Evolutionary conservation across 2,797 vertebrate species (phyloP), one percentile per base, ranked within the genome.

Genomic region (Danio aesculapii): DNA sequence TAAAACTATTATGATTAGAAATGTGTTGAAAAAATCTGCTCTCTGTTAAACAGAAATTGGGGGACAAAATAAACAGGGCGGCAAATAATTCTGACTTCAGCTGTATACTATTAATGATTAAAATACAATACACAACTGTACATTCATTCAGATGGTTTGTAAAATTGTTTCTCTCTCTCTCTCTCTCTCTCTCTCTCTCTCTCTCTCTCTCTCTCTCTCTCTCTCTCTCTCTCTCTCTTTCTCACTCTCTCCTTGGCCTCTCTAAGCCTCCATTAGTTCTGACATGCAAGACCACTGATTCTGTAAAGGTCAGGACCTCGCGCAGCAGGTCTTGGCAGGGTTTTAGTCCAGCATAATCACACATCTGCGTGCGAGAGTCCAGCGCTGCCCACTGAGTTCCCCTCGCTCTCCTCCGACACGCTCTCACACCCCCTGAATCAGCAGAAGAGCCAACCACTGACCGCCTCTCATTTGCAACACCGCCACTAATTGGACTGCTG

Each of bases 281-380:
- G 95, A 96, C 95, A 94, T 92, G 92, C 87, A 94, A 91, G 95
- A 95, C 92, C 95, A 95, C 94, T 94, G 95, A 95, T 96, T 95
- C 95, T 95, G 95, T 96, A 95, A 96, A 94, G 95, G 95, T 95
- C 90, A 71, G 86, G 93, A 93, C 92, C 94, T 70, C 79, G 83
- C 94, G 75, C 94, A 94, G 93, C 85, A 64, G 92, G 93, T 71
- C 87, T 88, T 79, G 83, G 90, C 90, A 89, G 89, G 85, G 88
- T 90, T 89, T 91, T 91, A 84, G 87, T 89, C 87, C 81, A 67
- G 46, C 85, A 84, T 87, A 88, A 91, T 93, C 70, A 90, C 92
- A 96, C 94, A 95, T 95, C 95, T 96, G 94, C 89, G 86, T 84
- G 88, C 84, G 82, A 85, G 30, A 14, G 88, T 81, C 76, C 55